Percentiles rank a stretch among this genome's conserved stretches.
Conservation (phyloP, 2,797 vertebrate genomes). For the Cetoscarus ocellatus region DNA sequence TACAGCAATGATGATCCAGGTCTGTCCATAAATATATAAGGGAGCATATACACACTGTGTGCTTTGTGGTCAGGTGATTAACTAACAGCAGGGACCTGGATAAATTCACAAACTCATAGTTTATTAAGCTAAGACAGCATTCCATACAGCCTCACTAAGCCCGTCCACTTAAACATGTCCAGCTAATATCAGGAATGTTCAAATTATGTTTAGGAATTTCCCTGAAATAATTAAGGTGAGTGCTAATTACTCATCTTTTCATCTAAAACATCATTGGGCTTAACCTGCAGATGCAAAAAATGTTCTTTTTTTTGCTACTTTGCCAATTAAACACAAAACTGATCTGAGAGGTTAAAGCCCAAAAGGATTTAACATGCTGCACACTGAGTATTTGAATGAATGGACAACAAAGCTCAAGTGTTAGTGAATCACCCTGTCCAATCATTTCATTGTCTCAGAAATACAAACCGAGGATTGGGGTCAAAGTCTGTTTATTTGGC, state of each 20-base stretch:
- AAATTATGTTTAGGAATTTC: no score
- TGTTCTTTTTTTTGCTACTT: background rate
- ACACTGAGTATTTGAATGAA: no score
- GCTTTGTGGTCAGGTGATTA: no score
- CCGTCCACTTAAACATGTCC: no score
- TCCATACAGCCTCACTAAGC: no score
- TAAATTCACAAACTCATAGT: no score
- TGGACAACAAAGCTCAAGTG: background rate
- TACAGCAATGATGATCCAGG: no score
- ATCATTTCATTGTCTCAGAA: constrained; percentile 1
- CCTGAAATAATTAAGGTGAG: background rate
- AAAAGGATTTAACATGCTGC: background rate
- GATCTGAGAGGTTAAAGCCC: background rate
- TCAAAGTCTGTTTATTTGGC: constrained; percentile 54
- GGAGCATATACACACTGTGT: no score
- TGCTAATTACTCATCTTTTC: background rate
- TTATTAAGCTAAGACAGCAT: no score
- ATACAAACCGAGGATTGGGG: constrained; percentile 38
- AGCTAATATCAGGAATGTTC: no score
- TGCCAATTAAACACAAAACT: background rate
- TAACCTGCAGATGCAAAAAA: background rate
- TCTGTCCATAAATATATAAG: no score
- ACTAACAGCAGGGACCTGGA: no score
- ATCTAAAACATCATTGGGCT: background rate
- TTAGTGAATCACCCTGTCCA: background rate